Evolutionary conservation across 2,797 vertebrate genomes (phyloP).

Genomic region (Craterocephalus amniculus): DNA sequence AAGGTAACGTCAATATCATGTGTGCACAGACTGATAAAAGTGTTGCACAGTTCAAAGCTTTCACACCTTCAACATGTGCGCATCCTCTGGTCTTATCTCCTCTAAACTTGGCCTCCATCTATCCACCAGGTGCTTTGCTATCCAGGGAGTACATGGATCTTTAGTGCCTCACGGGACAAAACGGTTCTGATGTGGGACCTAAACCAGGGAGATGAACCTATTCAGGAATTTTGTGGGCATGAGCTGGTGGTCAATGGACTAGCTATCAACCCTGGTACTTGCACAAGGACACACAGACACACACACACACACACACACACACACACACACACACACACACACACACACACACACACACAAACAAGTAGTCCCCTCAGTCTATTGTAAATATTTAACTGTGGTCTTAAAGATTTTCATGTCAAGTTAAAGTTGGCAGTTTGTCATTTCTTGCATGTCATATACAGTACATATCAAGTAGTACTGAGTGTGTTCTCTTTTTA

Average conservation of each 20-base stretch:
- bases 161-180: slow-evolving; percentile 95
- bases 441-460: neutral
- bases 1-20: slow-evolving; percentile 85
- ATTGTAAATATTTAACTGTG: slow-evolving; percentile 12
- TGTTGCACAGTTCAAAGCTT: slow-evolving; percentile 18
- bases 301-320: slow-evolving; percentile 18
- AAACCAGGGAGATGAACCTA: slow-evolving; percentile 79
- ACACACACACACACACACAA: slow-evolving; percentile 18
- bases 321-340: slow-evolving; percentile 22
- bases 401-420: slow-evolving; percentile 7
- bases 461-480: neutral
- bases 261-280: slow-evolving; percentile 90
- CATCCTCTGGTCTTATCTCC: slow-evolving; percentile 4
- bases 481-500: slow-evolving; percentile 1
- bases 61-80: slow-evolving; percentile 1
- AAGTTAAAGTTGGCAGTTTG: neutral
- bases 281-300: slow-evolving; percentile 23
- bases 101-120: slow-evolving; percentile 21
- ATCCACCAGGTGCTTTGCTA: slow-evolving; percentile 85
- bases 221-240: slow-evolving; percentile 89
- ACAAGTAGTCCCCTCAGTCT: neutral
- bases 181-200: slow-evolving; percentile 93
- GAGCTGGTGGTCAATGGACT: slow-evolving; percentile 93
- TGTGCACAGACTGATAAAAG: slow-evolving; percentile 34
- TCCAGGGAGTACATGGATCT: slow-evolving; percentile 85